These are phyloP conservation scores for Gastracanthus pulcherrimus DNA, from an alignment of 2,888 invertebrate genomes.

Conservation along the genomic window DNA sequence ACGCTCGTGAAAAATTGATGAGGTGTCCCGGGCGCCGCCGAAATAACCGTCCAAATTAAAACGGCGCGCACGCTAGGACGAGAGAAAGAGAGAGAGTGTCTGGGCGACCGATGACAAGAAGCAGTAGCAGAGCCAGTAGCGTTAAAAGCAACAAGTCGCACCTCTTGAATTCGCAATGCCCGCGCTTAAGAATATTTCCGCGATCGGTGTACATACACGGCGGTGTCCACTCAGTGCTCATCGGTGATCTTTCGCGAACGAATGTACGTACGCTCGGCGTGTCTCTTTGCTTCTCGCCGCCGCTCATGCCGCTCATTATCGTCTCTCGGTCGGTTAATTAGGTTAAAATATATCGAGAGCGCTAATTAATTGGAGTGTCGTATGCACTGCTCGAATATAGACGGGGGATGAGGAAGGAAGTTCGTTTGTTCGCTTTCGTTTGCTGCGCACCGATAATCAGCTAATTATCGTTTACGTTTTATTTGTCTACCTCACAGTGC, in stretches of 20 bases:
- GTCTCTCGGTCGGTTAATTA: constrained; percentile 24
- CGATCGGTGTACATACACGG: not conserved
- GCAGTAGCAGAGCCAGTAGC: not conserved
- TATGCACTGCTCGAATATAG: constrained; percentile 3
- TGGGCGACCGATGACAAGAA: constrained; percentile 11
- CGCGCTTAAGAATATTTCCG: constrained; percentile 36
- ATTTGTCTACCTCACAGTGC: not conserved
- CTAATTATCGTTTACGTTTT: constrained; percentile 40
- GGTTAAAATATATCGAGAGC: constrained; percentile 22
- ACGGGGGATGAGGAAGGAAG: constrained; percentile 19
- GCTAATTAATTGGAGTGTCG: constrained; percentile 52
- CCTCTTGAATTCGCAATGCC: constrained; percentile 49
- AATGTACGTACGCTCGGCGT: not conserved
- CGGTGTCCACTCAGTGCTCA: not conserved
- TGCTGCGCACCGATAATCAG: constrained; percentile 22
- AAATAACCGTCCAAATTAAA: constrained; percentile 28
- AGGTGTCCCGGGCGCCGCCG: not conserved
- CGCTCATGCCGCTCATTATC: constrained; percentile 34
- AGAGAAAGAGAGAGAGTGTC: not conserved
- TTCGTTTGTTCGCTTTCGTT: constrained; percentile 11
- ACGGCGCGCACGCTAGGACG: not conserved
- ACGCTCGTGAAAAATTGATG: constrained; percentile 26
- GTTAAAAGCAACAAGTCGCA: constrained; percentile 41
- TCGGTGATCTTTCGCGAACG: not conserved
- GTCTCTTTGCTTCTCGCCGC: not conserved